phyloP scores from a whole-genome alignment of 35 echinoderm and acorn worm genomes.

The Apostichopus parvimensis region DNA sequence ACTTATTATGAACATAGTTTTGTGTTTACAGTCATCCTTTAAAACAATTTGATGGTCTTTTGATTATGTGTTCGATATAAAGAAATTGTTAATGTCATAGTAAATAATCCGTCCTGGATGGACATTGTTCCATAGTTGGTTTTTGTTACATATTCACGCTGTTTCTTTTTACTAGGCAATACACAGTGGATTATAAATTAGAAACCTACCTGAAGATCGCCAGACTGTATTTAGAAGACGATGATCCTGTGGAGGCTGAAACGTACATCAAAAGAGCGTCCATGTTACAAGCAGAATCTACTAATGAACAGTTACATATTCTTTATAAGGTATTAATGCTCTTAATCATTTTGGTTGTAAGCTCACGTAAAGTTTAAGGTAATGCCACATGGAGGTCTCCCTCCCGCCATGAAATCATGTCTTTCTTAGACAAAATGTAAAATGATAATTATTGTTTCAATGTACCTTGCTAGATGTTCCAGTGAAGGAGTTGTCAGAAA shows the following conservation, averaged over 20 bases:
- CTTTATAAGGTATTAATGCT: constrained; percentile 77
- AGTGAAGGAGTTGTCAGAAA: no score
- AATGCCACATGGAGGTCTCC: no score
- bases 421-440: constrained; percentile 22
- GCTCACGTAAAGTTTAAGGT: no score
- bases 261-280: constrained; percentile 98
- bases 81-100: no score
- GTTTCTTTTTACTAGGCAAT: constrained; percentile 68
- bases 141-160: background rate
- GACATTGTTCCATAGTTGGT: background rate
- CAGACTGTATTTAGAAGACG: constrained; percentile 90
- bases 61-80: no score
- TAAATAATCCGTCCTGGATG: no score
- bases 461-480: background rate
- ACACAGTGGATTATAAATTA: constrained; percentile 95
- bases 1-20: no score
- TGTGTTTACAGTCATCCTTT: no score
- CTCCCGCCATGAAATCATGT: no score
- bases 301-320: constrained; percentile 97
- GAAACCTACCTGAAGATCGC: constrained; percentile 98
- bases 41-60: no score
- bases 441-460: constrained; percentile 83
- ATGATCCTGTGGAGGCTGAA: constrained; percentile 96
- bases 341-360: no score
- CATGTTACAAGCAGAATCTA: constrained; percentile 91